A percentile compares a stretch with the other conserved stretches of the same genome.
Conservation (phyloP, 1,140 invertebrate genomes). For the Myzus persicae region DNA sequence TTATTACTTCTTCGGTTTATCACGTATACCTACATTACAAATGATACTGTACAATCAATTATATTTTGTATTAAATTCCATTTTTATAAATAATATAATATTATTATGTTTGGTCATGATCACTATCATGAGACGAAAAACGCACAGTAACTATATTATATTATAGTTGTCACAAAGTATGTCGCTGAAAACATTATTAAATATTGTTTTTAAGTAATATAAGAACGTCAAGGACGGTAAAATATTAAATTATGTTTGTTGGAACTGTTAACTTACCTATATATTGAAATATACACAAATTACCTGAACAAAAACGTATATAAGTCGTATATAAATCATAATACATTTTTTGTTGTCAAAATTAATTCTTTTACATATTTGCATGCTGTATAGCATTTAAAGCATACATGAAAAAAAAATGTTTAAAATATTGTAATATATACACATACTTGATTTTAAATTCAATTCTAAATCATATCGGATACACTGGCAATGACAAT, state of each 20-base stretch:
- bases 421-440: slow-evolving; percentile 3
- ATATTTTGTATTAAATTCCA: no score
- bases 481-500: slow-evolving; percentile 14
- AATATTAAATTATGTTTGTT: background rate
- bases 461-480: background rate
- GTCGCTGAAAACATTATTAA: background rate
- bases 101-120: background rate
- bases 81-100: background rate
- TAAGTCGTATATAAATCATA: background rate
- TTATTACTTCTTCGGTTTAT: no score
- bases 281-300: background rate
- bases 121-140: background rate
- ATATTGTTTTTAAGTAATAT: background rate
- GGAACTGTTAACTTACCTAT: background rate
- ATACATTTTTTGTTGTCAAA: background rate
- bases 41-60: no score
- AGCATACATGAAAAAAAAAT: background rate
- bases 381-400: background rate
- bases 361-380: slow-evolving; percentile 6
- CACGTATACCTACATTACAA: no score
- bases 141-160: background rate
- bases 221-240: background rate
- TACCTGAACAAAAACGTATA: background rate
- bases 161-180: background rate
- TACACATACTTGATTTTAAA: background rate